Evolutionary conservation across 2,888 invertebrate genomes (phyloP).

Genomic region (Chymomyza caudatula): DNA sequence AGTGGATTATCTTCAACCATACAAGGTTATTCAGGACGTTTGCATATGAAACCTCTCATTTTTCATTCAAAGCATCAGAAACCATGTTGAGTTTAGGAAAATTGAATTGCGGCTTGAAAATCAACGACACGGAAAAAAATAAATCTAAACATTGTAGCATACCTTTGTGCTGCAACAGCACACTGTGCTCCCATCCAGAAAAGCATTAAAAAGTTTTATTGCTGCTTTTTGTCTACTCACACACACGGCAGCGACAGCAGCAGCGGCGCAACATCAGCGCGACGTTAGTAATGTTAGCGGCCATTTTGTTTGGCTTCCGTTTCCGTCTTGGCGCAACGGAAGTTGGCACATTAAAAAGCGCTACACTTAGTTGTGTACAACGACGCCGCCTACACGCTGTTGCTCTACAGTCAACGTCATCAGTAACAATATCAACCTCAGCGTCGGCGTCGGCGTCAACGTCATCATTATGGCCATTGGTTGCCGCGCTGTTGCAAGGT

Average conservation of each 20-base stretch:
- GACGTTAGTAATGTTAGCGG: constrained; percentile 32
- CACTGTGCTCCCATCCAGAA: constrained; percentile 36
- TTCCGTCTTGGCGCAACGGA: constrained; percentile 52
- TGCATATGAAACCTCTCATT: no score
- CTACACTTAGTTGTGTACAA: neutral
- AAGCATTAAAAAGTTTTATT: constrained; percentile 56
- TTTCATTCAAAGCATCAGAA: neutral
- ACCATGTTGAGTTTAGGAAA: neutral
- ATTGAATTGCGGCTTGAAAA: neutral
- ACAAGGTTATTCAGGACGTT: no score
- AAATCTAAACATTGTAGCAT: neutral
- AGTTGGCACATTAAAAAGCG: constrained; percentile 54
- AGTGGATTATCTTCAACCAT: no score
- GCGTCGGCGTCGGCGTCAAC: constrained; percentile 19
- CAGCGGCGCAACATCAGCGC: constrained; percentile 10
- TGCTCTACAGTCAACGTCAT: constrained; percentile 2
- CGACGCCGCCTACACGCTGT: neutral
- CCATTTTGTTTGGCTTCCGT: constrained; percentile 67
- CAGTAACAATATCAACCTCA: constrained; percentile 54
- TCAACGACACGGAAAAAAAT: neutral
- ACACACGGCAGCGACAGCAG: neutral
- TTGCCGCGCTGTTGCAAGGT: constrained; percentile 43
- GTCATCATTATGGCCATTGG: constrained; percentile 20
- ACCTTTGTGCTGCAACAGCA: no score
- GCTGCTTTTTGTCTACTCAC: constrained; percentile 25